These are phyloP conservation scores for Rafetus swinhoei DNA, from an alignment of 2,113 vertebrate species.

Conservation along the genomic window DNA sequence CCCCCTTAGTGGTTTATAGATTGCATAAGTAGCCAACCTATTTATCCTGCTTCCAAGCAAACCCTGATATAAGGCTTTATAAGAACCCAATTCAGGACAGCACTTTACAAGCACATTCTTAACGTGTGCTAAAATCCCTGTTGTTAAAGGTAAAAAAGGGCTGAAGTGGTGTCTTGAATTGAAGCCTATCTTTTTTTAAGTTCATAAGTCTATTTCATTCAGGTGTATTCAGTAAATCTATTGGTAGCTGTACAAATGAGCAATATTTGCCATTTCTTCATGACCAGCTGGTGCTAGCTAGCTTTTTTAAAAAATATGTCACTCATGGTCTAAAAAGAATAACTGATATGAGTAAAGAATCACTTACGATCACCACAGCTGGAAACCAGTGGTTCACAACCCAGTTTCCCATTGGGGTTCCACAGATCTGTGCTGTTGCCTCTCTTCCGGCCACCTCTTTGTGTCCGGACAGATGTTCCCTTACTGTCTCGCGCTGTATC, in stretches of 20 bases:
- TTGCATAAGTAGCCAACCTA: not conserved
- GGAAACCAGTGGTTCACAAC: constrained; percentile 87
- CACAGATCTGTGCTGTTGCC: not conserved
- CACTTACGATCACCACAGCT: constrained; percentile 83
- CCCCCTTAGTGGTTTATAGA: too few relatives aligned
- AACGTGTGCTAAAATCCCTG: accelerated
- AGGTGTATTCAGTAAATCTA: not conserved
- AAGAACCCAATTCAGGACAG: not conserved
- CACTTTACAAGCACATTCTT: accelerated
- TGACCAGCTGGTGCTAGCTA: not conserved
- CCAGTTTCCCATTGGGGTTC: constrained; percentile 84
- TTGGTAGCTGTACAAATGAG: not conserved
- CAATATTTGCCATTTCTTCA: not conserved
- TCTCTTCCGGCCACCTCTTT: not conserved
- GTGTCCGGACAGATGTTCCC: not conserved
- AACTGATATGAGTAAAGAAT: constrained; percentile 14
- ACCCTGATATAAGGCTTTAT: too few relatives aligned
- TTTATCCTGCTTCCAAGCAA: accelerated
- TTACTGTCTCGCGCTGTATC: not conserved
- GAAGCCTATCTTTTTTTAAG: accelerated
- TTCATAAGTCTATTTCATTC: accelerated
- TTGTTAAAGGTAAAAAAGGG: too few relatives aligned
- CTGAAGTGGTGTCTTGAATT: not conserved
- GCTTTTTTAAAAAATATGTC: not conserved
- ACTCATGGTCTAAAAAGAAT: not conserved